These are phyloP conservation scores for Hirundichthys speculiger DNA, from an alignment of 2,113 vertebrate genomes.

Conservation along the genomic window DNA sequence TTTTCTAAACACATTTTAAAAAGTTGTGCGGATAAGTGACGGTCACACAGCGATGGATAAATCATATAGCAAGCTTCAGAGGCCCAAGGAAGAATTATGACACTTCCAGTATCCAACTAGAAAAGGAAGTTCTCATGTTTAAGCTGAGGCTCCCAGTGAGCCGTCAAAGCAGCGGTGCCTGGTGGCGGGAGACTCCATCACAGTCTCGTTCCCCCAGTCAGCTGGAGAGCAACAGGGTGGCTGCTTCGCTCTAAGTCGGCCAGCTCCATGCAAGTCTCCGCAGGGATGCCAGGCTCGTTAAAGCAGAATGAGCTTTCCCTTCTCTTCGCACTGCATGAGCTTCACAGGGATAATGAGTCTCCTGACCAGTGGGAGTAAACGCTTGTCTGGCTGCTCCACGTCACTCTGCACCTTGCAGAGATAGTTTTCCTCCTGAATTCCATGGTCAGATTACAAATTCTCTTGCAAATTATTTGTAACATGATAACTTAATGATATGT, in stretches of 20 bases:
- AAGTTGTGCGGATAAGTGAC: too few relatives aligned
- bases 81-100: not conserved
- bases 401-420: conserved; percentile 8
- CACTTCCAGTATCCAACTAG: not conserved
- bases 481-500: too few relatives aligned
- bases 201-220: conserved; percentile 13
- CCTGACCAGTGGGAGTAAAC: conserved; percentile 43
- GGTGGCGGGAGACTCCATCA: conserved; percentile 17
- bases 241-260: conserved; percentile 32
- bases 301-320: conserved; percentile 45
- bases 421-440: conserved; percentile 19
- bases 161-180: conserved; percentile 10
- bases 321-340: conserved; percentile 49
- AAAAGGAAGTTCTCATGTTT: conserved; percentile 5
- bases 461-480: not conserved
- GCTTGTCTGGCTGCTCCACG: conserved; percentile 37
- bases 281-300: conserved; percentile 60
- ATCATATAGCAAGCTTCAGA: too few relatives aligned
- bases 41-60: too few relatives aligned
- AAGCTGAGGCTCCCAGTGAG: too few relatives aligned
- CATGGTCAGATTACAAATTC: not conserved
- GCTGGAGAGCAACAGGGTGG: conserved; percentile 41
- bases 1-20: too few relatives aligned
- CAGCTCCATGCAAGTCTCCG: conserved; percentile 33
- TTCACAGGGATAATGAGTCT: conserved; percentile 61